A percentile compares a stretch with the other conserved stretches of the same genome.
Conservation (phyloP, 2,113 vertebrate species). For the Chitala chitala region DNA sequence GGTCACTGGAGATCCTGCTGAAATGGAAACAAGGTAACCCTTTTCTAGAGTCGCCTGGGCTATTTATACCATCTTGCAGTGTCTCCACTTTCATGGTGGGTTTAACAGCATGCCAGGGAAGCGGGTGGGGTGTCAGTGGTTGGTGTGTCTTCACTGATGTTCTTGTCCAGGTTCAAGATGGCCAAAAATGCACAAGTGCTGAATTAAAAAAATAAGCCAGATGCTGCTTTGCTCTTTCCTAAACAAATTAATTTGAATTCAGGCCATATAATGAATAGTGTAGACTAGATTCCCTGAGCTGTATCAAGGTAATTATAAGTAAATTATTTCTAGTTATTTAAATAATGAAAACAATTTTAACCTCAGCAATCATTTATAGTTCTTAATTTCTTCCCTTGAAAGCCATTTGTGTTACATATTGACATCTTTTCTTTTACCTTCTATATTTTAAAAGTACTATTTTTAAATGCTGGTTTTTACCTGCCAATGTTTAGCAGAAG, state of each 20-base stretch:
- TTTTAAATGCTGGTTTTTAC: not conserved
- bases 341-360: slow-evolving; percentile 10
- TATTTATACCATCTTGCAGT: too few relatives aligned
- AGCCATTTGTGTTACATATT: not conserved
- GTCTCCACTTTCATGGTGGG: too few relatives aligned
- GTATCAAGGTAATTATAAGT: not conserved
- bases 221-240: too few relatives aligned
- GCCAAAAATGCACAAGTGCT: too few relatives aligned
- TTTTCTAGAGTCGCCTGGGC: too few relatives aligned
- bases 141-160: too few relatives aligned
- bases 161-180: too few relatives aligned
- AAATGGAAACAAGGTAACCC: not conserved
- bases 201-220: too few relatives aligned
- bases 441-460: not conserved
- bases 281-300: not conserved
- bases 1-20: not conserved
- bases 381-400: not conserved
- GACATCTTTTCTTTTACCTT: not conserved
- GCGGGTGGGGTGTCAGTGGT: too few relatives aligned
- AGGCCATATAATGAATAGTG: not conserved
- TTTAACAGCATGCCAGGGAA: too few relatives aligned
- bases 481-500: too few relatives aligned
- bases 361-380: not conserved
- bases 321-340: slow-evolving; percentile 14
- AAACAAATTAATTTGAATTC: not conserved